These are phyloP conservation scores for Nematostella vectensis DNA, from an alignment of 92 coral and sea anemone species.

Conservation along the genomic window DNA sequence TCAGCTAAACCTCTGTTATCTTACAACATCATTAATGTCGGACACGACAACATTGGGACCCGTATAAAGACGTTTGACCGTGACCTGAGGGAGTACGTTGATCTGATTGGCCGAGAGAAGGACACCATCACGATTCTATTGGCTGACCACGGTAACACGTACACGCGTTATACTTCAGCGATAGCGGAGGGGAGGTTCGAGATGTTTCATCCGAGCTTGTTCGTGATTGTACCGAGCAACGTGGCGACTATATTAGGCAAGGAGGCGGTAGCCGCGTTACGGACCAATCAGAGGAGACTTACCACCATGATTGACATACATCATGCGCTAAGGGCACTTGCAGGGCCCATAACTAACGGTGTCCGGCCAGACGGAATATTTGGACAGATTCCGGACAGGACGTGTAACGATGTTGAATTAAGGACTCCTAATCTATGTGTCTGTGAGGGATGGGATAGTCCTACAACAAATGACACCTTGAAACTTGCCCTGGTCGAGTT, in stretches of 20 bases:
- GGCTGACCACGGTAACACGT: constrained; percentile 91
- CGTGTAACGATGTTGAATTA: constrained; percentile 60
- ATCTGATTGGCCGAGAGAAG: constrained; percentile 32
- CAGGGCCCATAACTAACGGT: constrained; percentile 30
- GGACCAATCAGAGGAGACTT: constrained; percentile 62
- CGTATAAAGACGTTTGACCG: constrained; percentile 61
- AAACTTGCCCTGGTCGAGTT: constrained; percentile 74
- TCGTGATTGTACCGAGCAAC: constrained; percentile 54
- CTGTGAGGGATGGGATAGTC: constrained; percentile 86
- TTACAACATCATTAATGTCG: constrained; percentile 58
- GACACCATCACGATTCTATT: constrained; percentile 64
- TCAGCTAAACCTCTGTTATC: constrained; percentile 51
- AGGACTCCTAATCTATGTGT: constrained; percentile 69
- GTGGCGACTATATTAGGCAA: constrained; percentile 49
- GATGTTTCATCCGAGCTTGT: constrained; percentile 81
- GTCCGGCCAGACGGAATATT: constrained; percentile 59
- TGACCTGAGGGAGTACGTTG: constrained; percentile 35
- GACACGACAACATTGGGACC: constrained; percentile 61
- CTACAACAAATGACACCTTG: constrained; percentile 49
- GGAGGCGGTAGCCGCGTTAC: constrained; percentile 43
- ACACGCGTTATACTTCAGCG: constrained; percentile 46
- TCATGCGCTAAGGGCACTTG: constrained; percentile 49
- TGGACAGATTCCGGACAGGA: constrained; percentile 41
- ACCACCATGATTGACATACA: constrained; percentile 71
- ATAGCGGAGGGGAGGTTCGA: constrained; percentile 74